These are phyloP conservation scores for Latheticus oryzae DNA, from an alignment of 2,888 invertebrate genomes.

Conservation along the genomic window DNA sequence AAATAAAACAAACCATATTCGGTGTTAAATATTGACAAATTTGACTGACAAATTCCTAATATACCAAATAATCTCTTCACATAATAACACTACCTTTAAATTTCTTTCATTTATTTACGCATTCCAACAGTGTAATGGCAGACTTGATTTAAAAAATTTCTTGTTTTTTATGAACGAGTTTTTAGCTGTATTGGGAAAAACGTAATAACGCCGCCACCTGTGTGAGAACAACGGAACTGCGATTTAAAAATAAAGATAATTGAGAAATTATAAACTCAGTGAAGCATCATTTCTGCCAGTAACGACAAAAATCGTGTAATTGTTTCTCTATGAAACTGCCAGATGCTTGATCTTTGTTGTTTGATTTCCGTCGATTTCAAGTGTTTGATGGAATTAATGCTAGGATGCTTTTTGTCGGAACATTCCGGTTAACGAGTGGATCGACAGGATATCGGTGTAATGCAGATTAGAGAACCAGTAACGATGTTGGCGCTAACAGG, in stretches of 20 bases:
- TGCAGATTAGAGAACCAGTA: slow-evolving; percentile 37
- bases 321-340: no score
- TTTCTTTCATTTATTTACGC: no score
- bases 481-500: slow-evolving; percentile 36
- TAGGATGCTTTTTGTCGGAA: slow-evolving; percentile 12
- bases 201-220: slow-evolving; percentile 30
- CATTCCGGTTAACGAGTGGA: slow-evolving; percentile 12
- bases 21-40: no score
- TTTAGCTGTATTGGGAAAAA: slow-evolving; percentile 17
- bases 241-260: slow-evolving; percentile 15
- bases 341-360: background rate
- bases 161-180: slow-evolving; percentile 3
- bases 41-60: no score
- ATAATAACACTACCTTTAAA: no score
- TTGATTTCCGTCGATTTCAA: slow-evolving; percentile 2
- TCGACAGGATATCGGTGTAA: slow-evolving; percentile 34
- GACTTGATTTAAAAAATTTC: slow-evolving; percentile 1
- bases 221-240: slow-evolving; percentile 27
- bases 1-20: no score
- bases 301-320: no score
- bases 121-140: no score
- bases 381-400: slow-evolving; percentile 18
- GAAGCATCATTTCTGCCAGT: background rate
- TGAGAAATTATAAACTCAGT: slow-evolving; percentile 2
- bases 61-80: no score